Evolutionary conservation across 1,140 invertebrate species (phyloP), one percentile per base, ranked within the genome.

Genomic region (Danaus plexippus): DNA sequence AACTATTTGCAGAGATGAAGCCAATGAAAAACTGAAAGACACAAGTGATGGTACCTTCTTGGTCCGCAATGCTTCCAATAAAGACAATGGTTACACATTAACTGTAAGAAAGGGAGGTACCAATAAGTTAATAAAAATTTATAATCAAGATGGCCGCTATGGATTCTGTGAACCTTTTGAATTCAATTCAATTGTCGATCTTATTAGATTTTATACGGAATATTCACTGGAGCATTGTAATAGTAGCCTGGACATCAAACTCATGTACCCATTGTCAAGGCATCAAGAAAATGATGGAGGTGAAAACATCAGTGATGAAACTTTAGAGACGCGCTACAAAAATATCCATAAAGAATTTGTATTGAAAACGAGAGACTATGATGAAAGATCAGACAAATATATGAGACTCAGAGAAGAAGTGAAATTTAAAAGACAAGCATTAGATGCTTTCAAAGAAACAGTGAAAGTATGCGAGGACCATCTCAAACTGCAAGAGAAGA

Each of bases 101-200:
- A 99, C 97, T 2, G 88, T 99, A 11, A 90, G 96, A 49, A 97
- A 98, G 89, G 96, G 96, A 61, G 97, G 97, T 50, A 93, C 92
- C 54, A 98, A 98, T 73, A 99, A 98, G 87, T 89, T 99, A 46
- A 98, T 99, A 47, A 98, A 98, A 88, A 99, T 99, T 67, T 95
- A 93, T 70, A 92, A 96, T 71, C 90, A 92, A 70, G 94, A 96
- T 86, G 95, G 95, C 13, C 95, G 93, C 76, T 96, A 96, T 88
- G 98, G 97, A 50, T 99, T 99, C 79, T 89, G 89, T 63, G 96
- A 97, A 73, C 97, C 97, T 1, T 94, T 92, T 75, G 92, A 91
- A 59, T 99, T 98, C 78, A 91, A 91, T 71, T 97, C 96, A 22
- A 96, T 99, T 46, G 94, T 98, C 61, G 96, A 97, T 64, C 89